A percentile compares a stretch with the other conserved stretches of the same genome.
phyloP scores from a whole-genome alignment of 2,888 invertebrate genomes.

The Lobophora halterata region DNA sequence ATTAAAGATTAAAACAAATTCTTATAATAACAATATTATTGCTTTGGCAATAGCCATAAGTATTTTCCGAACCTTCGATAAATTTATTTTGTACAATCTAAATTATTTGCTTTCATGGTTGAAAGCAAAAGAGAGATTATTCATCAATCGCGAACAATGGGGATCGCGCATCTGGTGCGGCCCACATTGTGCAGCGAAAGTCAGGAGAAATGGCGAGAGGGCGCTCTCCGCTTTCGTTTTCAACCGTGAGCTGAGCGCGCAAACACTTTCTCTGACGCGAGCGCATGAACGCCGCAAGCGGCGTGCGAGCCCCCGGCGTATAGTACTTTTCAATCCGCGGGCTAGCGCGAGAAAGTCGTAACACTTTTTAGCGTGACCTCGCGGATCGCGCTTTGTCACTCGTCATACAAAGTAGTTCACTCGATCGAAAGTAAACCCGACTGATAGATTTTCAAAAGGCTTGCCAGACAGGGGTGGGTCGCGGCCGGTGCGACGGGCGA shows the following conservation, averaged over 20 bases:
- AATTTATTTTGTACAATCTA: no score
- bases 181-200: constrained; percentile 77
- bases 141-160: constrained; percentile 61
- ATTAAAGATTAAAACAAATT: no score
- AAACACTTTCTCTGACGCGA: constrained; percentile 75
- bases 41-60: no score
- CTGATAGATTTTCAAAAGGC: constrained; percentile 44
- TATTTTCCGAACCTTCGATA: no score
- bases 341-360: constrained; percentile 77
- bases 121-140: constrained; percentile 40
- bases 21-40: no score
- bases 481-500: constrained; percentile 59
- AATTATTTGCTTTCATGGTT: constrained; percentile 1
- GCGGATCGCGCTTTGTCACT: constrained; percentile 74
- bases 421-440: constrained; percentile 48
- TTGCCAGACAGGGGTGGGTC: constrained; percentile 53
- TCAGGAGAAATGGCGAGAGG: constrained; percentile 80
- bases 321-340: constrained; percentile 61
- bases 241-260: constrained; percentile 67
- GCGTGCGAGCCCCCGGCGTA: constrained; percentile 56
- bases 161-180: constrained; percentile 70
- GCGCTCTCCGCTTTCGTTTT: constrained; percentile 80
- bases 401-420: constrained; percentile 72
- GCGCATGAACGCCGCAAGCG: constrained; percentile 66
- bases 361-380: constrained; percentile 79